These are phyloP conservation scores for Frankliniella fusca DNA, from an alignment of 2,888 invertebrate species.

Conservation along the genomic window DNA sequence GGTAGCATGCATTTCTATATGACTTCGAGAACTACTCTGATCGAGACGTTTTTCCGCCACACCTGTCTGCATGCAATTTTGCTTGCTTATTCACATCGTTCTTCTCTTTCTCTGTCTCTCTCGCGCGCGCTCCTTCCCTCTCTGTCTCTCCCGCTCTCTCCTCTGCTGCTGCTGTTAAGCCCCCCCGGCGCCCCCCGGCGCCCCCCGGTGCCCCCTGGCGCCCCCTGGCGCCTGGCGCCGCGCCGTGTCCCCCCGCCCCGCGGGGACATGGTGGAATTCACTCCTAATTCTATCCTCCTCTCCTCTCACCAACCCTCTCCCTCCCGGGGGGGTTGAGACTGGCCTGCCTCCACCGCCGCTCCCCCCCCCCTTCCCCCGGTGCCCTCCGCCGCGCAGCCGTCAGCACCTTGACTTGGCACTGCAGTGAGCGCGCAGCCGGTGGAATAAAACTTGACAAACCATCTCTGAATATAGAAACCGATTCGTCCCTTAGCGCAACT, in stretches of 20 bases:
- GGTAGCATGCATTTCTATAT: no score
- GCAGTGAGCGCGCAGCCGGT: background rate
- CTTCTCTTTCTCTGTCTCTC: no score
- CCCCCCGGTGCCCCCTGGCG: background rate
- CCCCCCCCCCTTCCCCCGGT: background rate
- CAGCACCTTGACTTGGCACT: background rate
- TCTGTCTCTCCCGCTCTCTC: background rate
- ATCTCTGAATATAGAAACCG: no score
- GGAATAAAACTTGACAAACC: no score
- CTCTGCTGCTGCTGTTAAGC: no score
- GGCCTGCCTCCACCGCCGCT: background rate
- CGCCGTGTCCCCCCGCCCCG: background rate
- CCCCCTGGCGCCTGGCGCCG: background rate
- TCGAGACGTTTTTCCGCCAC: no score
- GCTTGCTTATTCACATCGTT: no score
- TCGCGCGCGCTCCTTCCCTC: no score
- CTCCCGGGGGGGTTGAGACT: background rate
- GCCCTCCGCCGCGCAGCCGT: background rate
- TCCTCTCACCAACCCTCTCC: background rate
- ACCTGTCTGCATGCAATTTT: no score
- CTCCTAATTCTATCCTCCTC: background rate
- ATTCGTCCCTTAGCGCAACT: no score
- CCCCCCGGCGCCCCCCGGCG: background rate
- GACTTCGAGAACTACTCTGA: no score
- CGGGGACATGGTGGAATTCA: conserved; percentile 3